A percentile compares a stretch with the other conserved stretches of the same genome.
These are phyloP conservation scores for Tetrax tetrax DNA, from an alignment of 2,113 vertebrate genomes.

Conservation along the genomic window DNA sequence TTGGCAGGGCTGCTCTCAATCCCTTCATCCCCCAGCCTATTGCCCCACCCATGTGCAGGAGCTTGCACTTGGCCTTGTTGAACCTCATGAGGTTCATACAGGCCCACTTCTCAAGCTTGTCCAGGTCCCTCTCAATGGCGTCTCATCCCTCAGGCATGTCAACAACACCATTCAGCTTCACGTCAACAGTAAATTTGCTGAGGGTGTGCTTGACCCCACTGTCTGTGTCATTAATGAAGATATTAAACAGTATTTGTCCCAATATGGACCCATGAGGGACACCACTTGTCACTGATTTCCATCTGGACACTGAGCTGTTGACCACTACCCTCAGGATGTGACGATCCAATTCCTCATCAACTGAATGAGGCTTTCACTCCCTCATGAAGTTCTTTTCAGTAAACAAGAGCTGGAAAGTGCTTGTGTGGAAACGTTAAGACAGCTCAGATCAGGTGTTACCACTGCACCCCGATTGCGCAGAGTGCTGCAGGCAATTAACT, in stretches of 20 bases:
- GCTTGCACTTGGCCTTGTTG: not conserved
- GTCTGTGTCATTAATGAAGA: not conserved
- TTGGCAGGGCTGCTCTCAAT: not conserved
- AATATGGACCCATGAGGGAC: not conserved
- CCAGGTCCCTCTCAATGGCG: not conserved
- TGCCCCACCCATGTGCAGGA: no score
- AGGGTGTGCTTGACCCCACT: not conserved
- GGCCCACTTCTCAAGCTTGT: not conserved
- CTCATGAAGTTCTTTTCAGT: not conserved
- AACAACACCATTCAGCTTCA: not conserved
- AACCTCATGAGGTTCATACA: not conserved
- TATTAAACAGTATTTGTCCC: not conserved
- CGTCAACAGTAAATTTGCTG: not conserved
- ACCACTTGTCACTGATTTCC: not conserved
- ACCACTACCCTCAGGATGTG: not conserved
- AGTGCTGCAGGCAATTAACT: not conserved
- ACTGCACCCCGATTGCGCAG: not conserved
- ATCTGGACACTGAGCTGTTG: not conserved
- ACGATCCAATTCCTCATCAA: not conserved
- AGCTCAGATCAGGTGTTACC: not conserved
- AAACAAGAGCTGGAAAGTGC: not conserved
- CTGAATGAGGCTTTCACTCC: not conserved
- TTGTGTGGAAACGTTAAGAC: not conserved
- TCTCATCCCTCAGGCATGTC: not conserved
- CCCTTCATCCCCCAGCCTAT: not conserved